A percentile compares a stretch with the other conserved stretches of the same genome.
These are phyloP conservation scores for Tiliacea citrago DNA, from an alignment of 2,888 invertebrate species.

Conservation along the genomic window DNA sequence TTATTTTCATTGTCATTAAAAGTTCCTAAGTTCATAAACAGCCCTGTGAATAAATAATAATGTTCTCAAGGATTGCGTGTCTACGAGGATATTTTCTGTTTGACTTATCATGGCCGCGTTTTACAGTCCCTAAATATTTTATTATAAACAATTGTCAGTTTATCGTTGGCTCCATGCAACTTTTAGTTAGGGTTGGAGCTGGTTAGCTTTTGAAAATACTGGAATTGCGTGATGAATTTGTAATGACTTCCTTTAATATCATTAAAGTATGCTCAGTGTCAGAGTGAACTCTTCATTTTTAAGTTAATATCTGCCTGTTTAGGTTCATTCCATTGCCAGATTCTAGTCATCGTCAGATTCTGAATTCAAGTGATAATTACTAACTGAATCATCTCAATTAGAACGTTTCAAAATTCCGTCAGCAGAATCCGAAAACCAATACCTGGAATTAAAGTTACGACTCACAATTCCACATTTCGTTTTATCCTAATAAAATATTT, in stretches of 20 bases:
- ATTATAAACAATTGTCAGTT: constrained; percentile 57
- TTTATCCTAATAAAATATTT: constrained; percentile 19
- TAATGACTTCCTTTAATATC: constrained; percentile 35
- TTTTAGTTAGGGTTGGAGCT: constrained; percentile 43
- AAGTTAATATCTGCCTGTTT: not conserved
- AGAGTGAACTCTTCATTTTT: not conserved
- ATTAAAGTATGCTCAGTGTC: not conserved
- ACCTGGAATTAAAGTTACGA: not conserved
- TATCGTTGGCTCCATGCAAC: constrained; percentile 51
- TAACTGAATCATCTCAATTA: constrained; percentile 1
- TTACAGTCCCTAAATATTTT: constrained; percentile 69
- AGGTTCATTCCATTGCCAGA: not conserved
- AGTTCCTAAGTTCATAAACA: constrained; percentile 85
- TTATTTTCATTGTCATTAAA: constrained; percentile 85
- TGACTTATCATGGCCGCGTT: constrained; percentile 70
- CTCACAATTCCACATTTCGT: constrained; percentile 2
- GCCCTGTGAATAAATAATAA: constrained; percentile 82
- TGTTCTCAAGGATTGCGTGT: constrained; percentile 81
- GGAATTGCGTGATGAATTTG: constrained; percentile 54
- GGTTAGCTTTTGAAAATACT: constrained; percentile 25
- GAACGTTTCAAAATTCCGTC: not conserved
- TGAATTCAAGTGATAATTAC: not conserved
- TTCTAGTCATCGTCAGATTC: not conserved
- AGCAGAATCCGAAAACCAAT: not conserved
- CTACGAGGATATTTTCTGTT: constrained; percentile 69